phyloP scores from a whole-genome alignment of 2,888 invertebrate genomes.

The Drosophila kokeensis region DNA sequence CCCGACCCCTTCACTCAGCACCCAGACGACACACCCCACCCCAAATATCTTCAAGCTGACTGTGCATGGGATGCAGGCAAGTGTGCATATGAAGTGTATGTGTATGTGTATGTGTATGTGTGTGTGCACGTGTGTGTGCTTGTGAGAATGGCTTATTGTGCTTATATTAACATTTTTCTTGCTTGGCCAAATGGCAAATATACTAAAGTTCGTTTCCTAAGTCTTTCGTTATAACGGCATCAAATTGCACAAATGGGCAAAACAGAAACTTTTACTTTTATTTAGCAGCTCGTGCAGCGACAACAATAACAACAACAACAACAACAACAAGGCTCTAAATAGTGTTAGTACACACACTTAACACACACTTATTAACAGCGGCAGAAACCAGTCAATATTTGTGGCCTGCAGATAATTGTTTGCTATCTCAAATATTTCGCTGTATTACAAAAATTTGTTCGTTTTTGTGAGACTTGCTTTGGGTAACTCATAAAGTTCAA shows the following conservation, averaged over 20 bases:
- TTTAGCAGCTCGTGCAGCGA: slow-evolving; percentile 41
- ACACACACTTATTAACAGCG: slow-evolving; percentile 14
- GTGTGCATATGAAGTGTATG: not conserved
- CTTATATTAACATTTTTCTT: slow-evolving; percentile 14
- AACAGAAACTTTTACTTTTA: slow-evolving; percentile 61
- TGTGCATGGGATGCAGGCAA: slow-evolving; percentile 11
- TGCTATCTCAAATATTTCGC: slow-evolving; percentile 61
- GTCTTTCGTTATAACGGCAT: slow-evolving; percentile 67
- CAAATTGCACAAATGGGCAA: slow-evolving; percentile 55
- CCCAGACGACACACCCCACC: slow-evolving; percentile 29
- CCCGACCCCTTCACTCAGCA: slow-evolving; percentile 1
- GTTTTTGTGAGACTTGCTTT: slow-evolving; percentile 2
- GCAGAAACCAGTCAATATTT: slow-evolving; percentile 26
- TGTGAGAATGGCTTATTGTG: not conserved
- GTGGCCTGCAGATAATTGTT: slow-evolving; percentile 62
- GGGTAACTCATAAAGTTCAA: slow-evolving; percentile 25
- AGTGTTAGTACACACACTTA: slow-evolving; percentile 1
- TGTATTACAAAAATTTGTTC: slow-evolving; percentile 18
- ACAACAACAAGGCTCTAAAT: not conserved
- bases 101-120: slow-evolving; percentile 1
- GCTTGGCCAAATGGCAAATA: slow-evolving; percentile 32
- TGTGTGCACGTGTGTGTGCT: not conserved
- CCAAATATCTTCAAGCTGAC: slow-evolving; percentile 24
- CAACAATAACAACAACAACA: slow-evolving; percentile 12
- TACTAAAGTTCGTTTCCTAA: slow-evolving; percentile 76